Base-by-base conservation (phyloP, 1,140 invertebrate species). In the Lasioglossum albipes region DNA sequence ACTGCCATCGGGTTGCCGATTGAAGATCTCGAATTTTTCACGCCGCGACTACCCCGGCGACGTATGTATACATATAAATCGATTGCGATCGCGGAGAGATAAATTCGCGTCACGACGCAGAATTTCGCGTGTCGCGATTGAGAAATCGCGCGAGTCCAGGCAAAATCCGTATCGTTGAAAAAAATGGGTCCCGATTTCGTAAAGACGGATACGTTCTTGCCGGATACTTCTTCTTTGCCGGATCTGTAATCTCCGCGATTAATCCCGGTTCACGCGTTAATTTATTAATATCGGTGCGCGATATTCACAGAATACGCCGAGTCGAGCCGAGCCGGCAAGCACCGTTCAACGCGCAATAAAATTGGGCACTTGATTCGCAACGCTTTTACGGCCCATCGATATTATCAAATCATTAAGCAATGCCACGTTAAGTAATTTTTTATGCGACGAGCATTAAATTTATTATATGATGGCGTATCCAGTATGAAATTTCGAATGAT, bases 91-190 rank as follows among this genome's bases (percentile, higher is more conserved):
- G 42, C 61, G 36, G n/a, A 59, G 45, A 64, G 70, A 79, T 79
- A 79, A 79, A 79, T 73, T 79, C 70, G 77, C 64, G 77, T 66
- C 3, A 36, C 70, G 31, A 61, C n/a, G 65, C 42, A 54, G 77
- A 79, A 78, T 78, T 78, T 78, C 76, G 76, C 76, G 77, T 66
- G 70, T 31, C 49, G 36, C 22, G 70, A 74, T 79, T 73, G 76
- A 22, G 70, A 64, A 79, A 73, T 57, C 68, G 67, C 10, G 6
- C 49, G 9, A 36, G 45, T 13, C 57, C 59, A 57, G 72, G 61
- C 52, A 74, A 79, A 66, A 66, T 79, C 69, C 27, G 69, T 65
- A 62, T 16, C 77, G 77, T 79, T 73, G 10, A 3, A 2, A 13
- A 49, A 49, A 49, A 12, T 16, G 52, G 13, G n/a, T 2, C 0